Evolutionary conservation across 2,113 vertebrate species (phyloP), one percentile per base, ranked within the genome.

Genomic region (Solenodon paradoxus): DNA sequence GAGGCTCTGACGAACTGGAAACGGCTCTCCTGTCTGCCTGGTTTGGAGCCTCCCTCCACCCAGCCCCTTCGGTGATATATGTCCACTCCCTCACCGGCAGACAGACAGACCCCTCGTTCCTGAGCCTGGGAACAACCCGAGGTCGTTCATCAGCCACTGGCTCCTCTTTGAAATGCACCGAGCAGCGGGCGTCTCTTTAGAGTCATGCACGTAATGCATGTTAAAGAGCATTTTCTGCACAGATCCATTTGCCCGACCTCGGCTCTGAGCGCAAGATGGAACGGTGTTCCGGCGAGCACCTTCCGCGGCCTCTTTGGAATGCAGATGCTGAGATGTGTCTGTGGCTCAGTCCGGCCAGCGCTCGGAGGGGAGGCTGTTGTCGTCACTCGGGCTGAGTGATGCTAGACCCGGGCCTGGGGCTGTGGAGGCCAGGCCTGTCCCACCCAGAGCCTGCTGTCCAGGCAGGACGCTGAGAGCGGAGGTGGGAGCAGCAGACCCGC

Each of bases 101-200:
- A 61, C 66, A 88, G 82, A 87, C 59, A 77, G 32, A 64, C 85
- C 94, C 85, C 84, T 55, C 22, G 30, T n/a, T 77, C 93, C 92
- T 87, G 26, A 12, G 64, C 49, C 90, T 9, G 72, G 19, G 68
- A 64, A 90, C 94, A 69, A n/a, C 71, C 77, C 0, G 17, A 47
- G 85, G 95, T 63, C 35, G 4, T 79, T 80, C 95, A 90, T 96
- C 95, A 87, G 89, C 78, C 19, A 45, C 95, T 81, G 88, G 93
- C 89, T 82, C 66, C 96, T 95, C 55, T 93, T 91, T 95, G 93
- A 96, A 96, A 96, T 97, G 93, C 95, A 85, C 92, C 74, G 53
- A n/a, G 92, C 84, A 92, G 95, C 80, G 26, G 88, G 75, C 95
- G 80, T 92, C 93, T 84, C 77, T 53, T n/a, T 63, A 90, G 90